Percentiles rank a stretch among this genome's conserved stretches.
These are phyloP conservation scores for Rhinogobio ventralis DNA, from an alignment of 2,797 vertebrate genomes.

Conservation along the genomic window DNA sequence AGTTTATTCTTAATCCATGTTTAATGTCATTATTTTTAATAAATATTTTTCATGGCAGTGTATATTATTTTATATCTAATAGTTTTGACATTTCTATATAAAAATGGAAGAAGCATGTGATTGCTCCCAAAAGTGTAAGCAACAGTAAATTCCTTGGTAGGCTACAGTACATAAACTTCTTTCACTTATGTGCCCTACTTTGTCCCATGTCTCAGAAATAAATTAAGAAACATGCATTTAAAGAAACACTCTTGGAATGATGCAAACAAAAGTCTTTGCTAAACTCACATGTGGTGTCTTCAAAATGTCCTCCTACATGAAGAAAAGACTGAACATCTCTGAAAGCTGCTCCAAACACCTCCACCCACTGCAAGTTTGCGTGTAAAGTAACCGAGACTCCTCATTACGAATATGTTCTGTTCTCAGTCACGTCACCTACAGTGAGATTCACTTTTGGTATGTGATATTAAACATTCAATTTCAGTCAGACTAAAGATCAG, in stretches of 20 bases:
- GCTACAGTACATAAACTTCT: background rate
- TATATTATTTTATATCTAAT: background rate
- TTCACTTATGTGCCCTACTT: background rate
- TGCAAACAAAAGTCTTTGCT: background rate
- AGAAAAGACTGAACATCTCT: conserved; percentile 9
- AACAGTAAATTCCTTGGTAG: background rate
- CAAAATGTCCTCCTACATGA: conserved; percentile 30
- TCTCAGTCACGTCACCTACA: background rate
- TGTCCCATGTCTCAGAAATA: background rate
- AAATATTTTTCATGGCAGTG: background rate
- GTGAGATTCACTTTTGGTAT: background rate
- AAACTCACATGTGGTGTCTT: conserved; percentile 37
- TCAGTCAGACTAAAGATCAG: conserved; percentile 27
- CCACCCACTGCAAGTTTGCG: background rate
- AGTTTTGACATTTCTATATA: background rate
- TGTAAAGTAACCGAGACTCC: background rate
- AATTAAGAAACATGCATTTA: background rate
- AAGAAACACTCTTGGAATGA: background rate
- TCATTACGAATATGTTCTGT: background rate
- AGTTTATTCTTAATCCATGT: background rate
- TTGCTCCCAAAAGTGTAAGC: background rate
- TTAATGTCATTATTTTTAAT: background rate
- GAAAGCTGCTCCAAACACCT: conserved; percentile 20
- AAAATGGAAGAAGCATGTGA: background rate
- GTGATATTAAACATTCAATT: background rate